Evolutionary conservation across 2,888 invertebrate genomes (phyloP).

Genomic region (Chymomyza caudatula): DNA sequence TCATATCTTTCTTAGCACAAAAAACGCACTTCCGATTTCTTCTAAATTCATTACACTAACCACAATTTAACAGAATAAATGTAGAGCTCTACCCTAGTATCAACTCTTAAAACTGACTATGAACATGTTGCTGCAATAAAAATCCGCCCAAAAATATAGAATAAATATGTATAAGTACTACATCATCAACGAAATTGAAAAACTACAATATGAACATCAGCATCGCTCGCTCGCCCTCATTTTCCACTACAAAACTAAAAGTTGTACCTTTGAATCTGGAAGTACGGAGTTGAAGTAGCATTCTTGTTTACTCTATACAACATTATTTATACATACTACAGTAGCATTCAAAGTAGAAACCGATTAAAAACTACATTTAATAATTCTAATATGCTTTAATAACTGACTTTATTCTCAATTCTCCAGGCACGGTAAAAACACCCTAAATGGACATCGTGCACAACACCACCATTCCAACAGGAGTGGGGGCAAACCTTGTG

Average conservation of each 20-base stretch:
- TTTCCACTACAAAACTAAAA: slow-evolving; percentile 43
- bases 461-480: slow-evolving; percentile 32
- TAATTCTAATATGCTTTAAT: not conserved
- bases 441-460: slow-evolving; percentile 51
- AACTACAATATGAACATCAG: slow-evolving; percentile 46
- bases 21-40: not conserved
- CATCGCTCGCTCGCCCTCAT: slow-evolving; percentile 63
- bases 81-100: slow-evolving; percentile 40
- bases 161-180: slow-evolving; percentile 13
- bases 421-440: slow-evolving; percentile 74
- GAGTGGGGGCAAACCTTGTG: slow-evolving; percentile 48
- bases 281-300: slow-evolving; percentile 61
- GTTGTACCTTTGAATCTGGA: slow-evolving; percentile 55
- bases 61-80: not conserved
- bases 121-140: slow-evolving; percentile 71
- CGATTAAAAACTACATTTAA: slow-evolving; percentile 21
- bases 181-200: slow-evolving; percentile 59
- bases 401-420: not conserved
- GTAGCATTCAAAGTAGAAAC: not conserved
- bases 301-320: slow-evolving; percentile 33
- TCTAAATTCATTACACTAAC: not conserved
- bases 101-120: slow-evolving; percentile 68
- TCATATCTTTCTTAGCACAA: not conserved
- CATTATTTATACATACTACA: not conserved
- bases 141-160: slow-evolving; percentile 20